Base-by-base conservation (phyloP, 2,797 vertebrate species). In the Chrosomus eos region DNA sequence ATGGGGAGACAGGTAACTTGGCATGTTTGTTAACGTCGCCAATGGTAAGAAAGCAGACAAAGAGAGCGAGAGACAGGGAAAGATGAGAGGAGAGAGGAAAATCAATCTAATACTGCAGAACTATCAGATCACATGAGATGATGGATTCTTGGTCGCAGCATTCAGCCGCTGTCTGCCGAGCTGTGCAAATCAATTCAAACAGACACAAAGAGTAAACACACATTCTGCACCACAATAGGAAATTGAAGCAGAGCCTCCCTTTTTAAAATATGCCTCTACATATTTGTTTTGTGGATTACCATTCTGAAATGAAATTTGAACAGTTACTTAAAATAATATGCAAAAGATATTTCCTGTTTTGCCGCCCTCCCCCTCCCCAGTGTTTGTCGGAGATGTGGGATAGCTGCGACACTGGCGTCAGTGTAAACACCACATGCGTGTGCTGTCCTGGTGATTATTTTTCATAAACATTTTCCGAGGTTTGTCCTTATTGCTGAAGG, bases 181-280 rank as follows among this genome's bases (percentile, higher is more conserved):
- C 95, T 95, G 95, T 96, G 96, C 96, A 96, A 96, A 97, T 96
- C 96, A 96, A 97, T 96, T 97, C 95, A 95, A 96, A 96, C 95
- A 97, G 96, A 97, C 96, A 95, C 95, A 96, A 95, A 93, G 89
- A 96, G 95, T 95, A 96, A 96, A 97, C 95, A 95, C 95, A 94
- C 93, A 90, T 86, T 89, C 89, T 91, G 93, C 93, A 90, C 93
- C 94, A 95, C 94, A 95, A 95, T 95, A 95, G 95, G 95, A 95
- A 96, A 96, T 95, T 95, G 95, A 95, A 94, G 93, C 92, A 88
- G 91, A 91, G 93, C 92, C 92, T 93, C 91, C 91, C 89, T 93
- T 93, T 94, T 95, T 94, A 92, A 95, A 94, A 95, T 94, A 94
- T 94, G 93, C 93, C 89, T 90, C 94, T 93, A 94, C 93, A 93